These are phyloP conservation scores for Dasypolia templi DNA, from an alignment of 2,888 invertebrate genomes.

Conservation along the genomic window DNA sequence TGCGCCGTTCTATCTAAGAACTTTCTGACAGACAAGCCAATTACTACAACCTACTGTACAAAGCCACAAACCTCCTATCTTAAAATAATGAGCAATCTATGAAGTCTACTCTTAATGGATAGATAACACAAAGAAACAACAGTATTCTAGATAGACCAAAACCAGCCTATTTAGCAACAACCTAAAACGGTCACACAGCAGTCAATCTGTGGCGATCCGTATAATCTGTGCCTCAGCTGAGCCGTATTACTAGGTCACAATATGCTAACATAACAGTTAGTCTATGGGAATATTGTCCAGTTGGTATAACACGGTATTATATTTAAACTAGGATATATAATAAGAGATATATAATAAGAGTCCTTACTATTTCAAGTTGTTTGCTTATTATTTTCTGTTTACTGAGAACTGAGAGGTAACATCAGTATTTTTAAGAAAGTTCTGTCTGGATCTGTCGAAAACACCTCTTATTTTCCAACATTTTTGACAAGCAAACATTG, in stretches of 20 bases:
- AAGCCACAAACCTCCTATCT: no score
- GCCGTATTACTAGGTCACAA: conserved; percentile 43
- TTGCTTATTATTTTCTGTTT: no score
- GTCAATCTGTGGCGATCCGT: conserved; percentile 45
- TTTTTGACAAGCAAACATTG: background rate
- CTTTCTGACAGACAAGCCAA: no score
- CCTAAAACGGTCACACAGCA: conserved; percentile 22
- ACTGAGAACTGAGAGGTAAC: no score
- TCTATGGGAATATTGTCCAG: conserved; percentile 43
- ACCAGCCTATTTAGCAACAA: background rate
- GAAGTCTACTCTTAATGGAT: no score
- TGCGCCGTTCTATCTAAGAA: no score
- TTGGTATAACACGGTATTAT: conserved; percentile 25
- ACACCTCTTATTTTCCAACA: background rate
- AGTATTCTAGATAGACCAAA: background rate
- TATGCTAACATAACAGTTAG: conserved; percentile 37
- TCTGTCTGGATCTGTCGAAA: background rate
- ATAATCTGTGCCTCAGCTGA: conserved; percentile 52
- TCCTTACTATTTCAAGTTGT: no score
- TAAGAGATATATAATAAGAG: no score
- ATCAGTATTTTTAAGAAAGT: background rate
- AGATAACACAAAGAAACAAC: background rate
- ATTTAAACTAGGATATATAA: conserved; percentile 43
- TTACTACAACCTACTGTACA: no score
- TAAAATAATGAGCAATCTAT: no score